Evolutionary conservation across 2,797 vertebrate genomes (phyloP).

Genomic region (Hyperoplus lanceolatus): DNA sequence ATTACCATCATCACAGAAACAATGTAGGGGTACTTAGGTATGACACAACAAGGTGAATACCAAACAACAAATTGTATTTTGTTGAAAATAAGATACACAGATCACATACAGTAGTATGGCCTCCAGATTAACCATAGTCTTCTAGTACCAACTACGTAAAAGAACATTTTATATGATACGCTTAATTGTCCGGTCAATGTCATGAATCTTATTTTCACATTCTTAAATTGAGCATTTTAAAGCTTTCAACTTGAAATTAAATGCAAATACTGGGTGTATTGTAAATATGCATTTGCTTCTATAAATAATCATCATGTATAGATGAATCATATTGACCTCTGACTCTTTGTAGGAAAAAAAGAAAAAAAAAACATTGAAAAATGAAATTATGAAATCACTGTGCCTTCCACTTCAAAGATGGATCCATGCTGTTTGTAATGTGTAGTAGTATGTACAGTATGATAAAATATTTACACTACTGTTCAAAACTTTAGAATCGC

Average conservation of each 20-base stretch:
- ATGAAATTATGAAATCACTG: slow-evolving; percentile 53
- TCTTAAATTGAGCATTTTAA: background rate
- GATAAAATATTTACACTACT: too few species aligned
- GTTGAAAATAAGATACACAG: background rate
- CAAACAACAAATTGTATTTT: background rate
- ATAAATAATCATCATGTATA: background rate
- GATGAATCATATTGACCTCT: slow-evolving; percentile 1
- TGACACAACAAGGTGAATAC: background rate
- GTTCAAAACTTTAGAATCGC: too few species aligned
- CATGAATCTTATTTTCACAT: too few species aligned
- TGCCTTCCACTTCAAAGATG: slow-evolving; percentile 60
- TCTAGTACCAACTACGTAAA: background rate
- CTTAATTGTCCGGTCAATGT: too few species aligned
- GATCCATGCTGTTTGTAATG: slow-evolving; percentile 45
- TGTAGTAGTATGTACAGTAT: slow-evolving; percentile 2
- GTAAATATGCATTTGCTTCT: background rate
- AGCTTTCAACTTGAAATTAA: background rate
- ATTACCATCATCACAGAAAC: background rate
- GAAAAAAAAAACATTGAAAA: slow-evolving; percentile 47
- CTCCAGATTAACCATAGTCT: background rate
- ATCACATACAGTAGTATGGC: background rate
- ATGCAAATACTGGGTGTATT: background rate
- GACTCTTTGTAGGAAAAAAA: background rate
- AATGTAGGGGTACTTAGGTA: background rate
- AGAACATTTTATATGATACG: background rate